Base-by-base conservation (phyloP, 2,888 invertebrate genomes). In the Unio delphinus region DNA sequence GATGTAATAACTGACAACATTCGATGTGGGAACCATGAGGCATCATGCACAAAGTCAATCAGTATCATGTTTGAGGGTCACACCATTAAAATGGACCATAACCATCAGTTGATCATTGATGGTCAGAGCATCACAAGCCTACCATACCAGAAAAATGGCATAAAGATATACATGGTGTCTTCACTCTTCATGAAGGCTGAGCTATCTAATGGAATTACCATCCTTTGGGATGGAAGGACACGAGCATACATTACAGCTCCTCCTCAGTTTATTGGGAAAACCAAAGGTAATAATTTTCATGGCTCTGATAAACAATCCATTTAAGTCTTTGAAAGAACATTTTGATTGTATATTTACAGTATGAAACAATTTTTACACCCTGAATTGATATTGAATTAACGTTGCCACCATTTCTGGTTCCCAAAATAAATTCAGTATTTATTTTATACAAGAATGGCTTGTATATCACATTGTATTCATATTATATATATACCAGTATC, bases 21-120 rank as follows among this genome's bases (percentile, higher is more conserved):
- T 0, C 94, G 94, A 4, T 96, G 96, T 85, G 93, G 94, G 1
- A 62, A n/a, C 65, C 17, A 70, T 18, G 66, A 70, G 18, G 94
- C 95, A 6, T 93, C 96, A 0, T 96, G 96, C 87, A 95, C 96
- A 0, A 96, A 95, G 88, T 93, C 95, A 0, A 74, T 85, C 15
- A 80, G 80, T 17, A 72, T 86, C 34, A 69, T 81, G 61, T 75
- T 82, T 55, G 74, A 72, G 57, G 81, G 83, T 91, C 75, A 88
- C 80, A 0, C 78, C 26, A 93, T 96, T 5, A 94, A 94, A 83
- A 89, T 96, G 80, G 95, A 94, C 85, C 96, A 96, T 84, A 94
- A 94, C 68, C 83, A 85, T 57, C 78, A 80, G 62, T 73, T 85
- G 30, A 83, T 81, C 34, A 72, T 85, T 15, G 83, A 85, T 67